Conservation (phyloP, 2,797 vertebrate genomes). For the Poliocrania exsul region DNA sequence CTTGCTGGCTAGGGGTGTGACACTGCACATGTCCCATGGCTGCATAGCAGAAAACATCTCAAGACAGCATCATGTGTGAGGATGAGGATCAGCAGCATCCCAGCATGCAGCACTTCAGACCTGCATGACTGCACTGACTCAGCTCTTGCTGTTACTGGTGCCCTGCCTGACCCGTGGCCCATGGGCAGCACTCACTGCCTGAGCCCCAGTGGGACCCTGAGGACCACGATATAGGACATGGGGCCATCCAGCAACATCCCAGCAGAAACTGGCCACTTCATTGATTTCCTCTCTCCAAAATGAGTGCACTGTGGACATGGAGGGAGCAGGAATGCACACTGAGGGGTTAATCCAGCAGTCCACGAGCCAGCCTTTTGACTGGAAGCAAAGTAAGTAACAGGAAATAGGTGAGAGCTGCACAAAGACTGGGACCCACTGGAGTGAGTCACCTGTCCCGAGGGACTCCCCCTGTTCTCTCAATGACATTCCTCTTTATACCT, state of each 20-base stretch:
- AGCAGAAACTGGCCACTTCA: accelerated
- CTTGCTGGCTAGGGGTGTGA: neutral
- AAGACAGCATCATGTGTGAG: accelerated
- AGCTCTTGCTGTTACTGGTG: neutral
- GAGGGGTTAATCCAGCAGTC: neutral
- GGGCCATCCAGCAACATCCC: neutral
- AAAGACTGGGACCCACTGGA: accelerated
- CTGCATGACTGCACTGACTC: accelerated
- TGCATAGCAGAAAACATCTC: neutral
- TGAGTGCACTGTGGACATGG: accelerated
- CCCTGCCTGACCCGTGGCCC: neutral
- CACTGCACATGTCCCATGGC: accelerated
- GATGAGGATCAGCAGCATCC: neutral
- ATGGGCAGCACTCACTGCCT: neutral
- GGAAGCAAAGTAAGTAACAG: neutral
- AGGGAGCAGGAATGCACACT: accelerated
- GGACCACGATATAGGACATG: accelerated
- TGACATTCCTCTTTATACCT: neutral
- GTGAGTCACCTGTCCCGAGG: neutral
- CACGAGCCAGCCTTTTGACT: accelerated
- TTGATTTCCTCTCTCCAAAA: neutral
- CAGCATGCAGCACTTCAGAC: neutral
- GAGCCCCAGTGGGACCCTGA: too few relatives aligned
- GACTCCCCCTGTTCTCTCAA: neutral
- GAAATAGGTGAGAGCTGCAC: neutral